phyloP scores from a whole-genome alignment of 23 tunicate genomes.

The Oikopleura albicans region DNA sequence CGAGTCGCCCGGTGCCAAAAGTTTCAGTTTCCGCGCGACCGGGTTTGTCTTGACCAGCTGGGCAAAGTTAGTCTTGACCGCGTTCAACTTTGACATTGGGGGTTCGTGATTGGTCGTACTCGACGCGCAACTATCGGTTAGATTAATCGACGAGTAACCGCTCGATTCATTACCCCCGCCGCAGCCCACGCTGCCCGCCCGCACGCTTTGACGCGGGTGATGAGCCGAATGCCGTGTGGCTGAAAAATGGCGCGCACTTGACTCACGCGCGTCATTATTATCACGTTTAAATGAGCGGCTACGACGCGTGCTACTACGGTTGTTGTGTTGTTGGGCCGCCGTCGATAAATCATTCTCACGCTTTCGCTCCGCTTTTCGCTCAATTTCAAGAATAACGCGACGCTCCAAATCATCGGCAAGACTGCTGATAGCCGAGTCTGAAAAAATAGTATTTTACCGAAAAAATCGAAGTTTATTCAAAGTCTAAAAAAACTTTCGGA shows the following conservation, averaged over 20 bases:
- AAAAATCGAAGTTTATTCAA: neutral
- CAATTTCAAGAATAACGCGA: neutral
- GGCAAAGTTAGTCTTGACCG: neutral
- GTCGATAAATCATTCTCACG: neutral
- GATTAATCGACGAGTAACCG: neutral
- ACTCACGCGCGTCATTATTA: neutral
- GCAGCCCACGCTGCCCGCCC: too few relatives aligned
- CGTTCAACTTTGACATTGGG: neutral
- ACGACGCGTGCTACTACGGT: neutral
- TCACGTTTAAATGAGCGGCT: neutral
- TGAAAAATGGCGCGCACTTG: too few relatives aligned
- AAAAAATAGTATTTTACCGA: neutral
- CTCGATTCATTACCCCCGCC: conserved; percentile 13
- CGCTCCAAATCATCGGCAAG: conserved; percentile 8
- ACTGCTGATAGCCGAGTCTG: conserved; percentile 15
- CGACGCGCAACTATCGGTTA: too few relatives aligned
- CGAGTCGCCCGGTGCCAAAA: neutral
- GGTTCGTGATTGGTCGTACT: too few relatives aligned
- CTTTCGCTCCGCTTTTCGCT: neutral
- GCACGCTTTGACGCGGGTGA: too few relatives aligned
- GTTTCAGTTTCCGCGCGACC: neutral
- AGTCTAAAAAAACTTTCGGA: too few relatives aligned
- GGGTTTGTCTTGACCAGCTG: neutral
- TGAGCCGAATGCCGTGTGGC: neutral
- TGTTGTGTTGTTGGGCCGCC: neutral